Evolutionary conservation across 2,888 invertebrate species (phyloP).

Genomic region (Lordiphosa fenestrarum): DNA sequence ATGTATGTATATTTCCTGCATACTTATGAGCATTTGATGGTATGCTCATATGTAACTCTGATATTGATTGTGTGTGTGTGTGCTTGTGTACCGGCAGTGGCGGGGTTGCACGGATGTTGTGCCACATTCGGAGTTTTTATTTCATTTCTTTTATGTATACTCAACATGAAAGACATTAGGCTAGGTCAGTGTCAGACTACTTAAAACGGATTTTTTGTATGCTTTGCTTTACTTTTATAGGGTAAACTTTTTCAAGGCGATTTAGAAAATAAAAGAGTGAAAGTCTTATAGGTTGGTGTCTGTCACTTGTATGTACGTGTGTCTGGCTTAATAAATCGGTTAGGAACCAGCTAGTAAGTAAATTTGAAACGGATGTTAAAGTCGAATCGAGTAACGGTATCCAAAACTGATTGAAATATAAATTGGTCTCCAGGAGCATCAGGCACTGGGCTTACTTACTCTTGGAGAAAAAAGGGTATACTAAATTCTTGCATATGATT

Average conservation of each 20-base stretch:
- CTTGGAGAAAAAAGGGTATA: no score
- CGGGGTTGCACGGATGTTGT: constrained; percentile 27
- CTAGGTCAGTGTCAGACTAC: constrained; percentile 69
- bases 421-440: no score
- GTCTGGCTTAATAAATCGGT: not conserved
- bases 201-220: constrained; percentile 55
- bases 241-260: constrained; percentile 57
- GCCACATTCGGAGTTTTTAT: constrained; percentile 68
- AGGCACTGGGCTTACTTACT: no score
- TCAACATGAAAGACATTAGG: constrained; percentile 66
- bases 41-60: constrained; percentile 12
- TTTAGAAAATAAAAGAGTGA: constrained; percentile 41
- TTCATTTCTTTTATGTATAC: constrained; percentile 58
- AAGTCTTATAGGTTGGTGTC: constrained; percentile 21
- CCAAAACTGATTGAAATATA: no score
- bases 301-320: constrained; percentile 7
- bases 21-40: no score
- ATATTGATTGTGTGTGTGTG: constrained; percentile 15
- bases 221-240: constrained; percentile 44
- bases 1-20: constrained; percentile 7
- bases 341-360: not conserved
- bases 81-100: no score
- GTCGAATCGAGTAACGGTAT: no score
- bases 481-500: no score
- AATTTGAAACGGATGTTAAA: no score